Evolutionary conservation across 2,113 vertebrate genomes (phyloP), one percentile per base, ranked within the genome.

Genomic region (Cephalopterus ornatus): DNA sequence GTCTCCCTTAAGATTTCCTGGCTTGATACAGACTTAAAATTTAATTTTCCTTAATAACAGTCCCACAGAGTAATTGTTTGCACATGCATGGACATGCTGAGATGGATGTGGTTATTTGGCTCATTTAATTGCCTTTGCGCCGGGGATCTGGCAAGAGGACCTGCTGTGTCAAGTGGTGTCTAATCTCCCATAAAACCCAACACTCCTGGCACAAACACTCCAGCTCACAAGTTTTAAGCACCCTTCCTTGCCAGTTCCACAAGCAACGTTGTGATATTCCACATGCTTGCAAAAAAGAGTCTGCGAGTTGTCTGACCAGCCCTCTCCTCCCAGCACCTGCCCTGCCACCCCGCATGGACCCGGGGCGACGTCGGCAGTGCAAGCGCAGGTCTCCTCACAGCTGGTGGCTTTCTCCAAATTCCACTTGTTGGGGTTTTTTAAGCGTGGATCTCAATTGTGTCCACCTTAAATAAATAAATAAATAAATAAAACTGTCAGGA

Each of bases 61-160:
- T 93, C 88, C 83, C 88, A 94, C 86, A 85, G 88, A 85, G 88
- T 96, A 96, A 95, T 96, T 92, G 95, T 93, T 93, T 96, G 81
- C 20, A 80, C 95, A 92, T 91, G 91, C 93, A 94, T 65, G 77
- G 92, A 88, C 92, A 87, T 53, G 96, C 88, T 94, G 91, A 94
- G 96, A 96, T 95, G 85, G 91, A 96, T 95, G 88, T 94, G 93
- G 96, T 94, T 96, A 89, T 96, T 94, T 95, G 93, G 85, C 93
- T 96, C 92, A 85, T 94, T 96, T 93, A 75, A 93, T 94, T 93
- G 80, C 91, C 88, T 85, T 76, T 89, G 80, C 0, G 24, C 96
- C 93, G 87, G 70, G 79, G 65, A 94, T 94, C 96, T 96, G 93
- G 96, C 94, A 93, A 75, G 80, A 78, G 91, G 79, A 94, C 91